Base-by-base conservation (phyloP, 2,888 invertebrate genomes). In the Cheilosia vernalis region DNA sequence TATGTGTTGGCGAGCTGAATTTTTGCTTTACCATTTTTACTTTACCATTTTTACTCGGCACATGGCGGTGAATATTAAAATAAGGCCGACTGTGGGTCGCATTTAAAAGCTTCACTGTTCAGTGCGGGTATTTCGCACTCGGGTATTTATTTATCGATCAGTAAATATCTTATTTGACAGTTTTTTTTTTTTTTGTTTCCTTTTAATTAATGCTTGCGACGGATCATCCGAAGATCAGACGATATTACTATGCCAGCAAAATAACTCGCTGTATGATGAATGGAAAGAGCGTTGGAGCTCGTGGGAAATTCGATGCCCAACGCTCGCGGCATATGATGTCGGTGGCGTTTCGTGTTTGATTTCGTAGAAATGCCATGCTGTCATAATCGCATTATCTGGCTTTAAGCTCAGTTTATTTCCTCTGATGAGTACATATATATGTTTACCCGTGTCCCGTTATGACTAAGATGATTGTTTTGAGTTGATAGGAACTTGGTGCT, bases 91-190 rank as follows among this genome's bases (percentile, higher is more conserved):
- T 42, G 42, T 58, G 66, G 60, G 60, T 19, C 47, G 10, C 10
- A 58, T 53, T 70, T 27, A 33, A 82, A 77, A 66, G 61, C 60
- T 66, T 55, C 42, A 55, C n/a, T 21, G 10, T 27, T 47, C 42
- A 51, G 53, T 17, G 24, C 37, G 64, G 30, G 27, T 6, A 27
- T 27, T 5, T 27, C 5, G 27, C 10, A 9, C 58, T 66, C n/a
- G 24, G 58, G 44, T 70, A 53, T 77, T 82, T 82, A 82, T 82
- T 82, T 82, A 82, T 82, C 77, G 82, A 82, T 82, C 82, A 61
- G 77, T 77, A 72, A 82, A 82, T 72, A 82, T 82, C 56, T 73
- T 63, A 77, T 83, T 78, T 83, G 83, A 78, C 72, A 83, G 72
- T 83, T 73, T 67, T 64, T 51, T 51, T 27, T 44, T 60, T 10